These are phyloP conservation scores for Meloidogyne exigua DNA, from an alignment of 1,140 invertebrate species.

Conservation along the genomic window DNA sequence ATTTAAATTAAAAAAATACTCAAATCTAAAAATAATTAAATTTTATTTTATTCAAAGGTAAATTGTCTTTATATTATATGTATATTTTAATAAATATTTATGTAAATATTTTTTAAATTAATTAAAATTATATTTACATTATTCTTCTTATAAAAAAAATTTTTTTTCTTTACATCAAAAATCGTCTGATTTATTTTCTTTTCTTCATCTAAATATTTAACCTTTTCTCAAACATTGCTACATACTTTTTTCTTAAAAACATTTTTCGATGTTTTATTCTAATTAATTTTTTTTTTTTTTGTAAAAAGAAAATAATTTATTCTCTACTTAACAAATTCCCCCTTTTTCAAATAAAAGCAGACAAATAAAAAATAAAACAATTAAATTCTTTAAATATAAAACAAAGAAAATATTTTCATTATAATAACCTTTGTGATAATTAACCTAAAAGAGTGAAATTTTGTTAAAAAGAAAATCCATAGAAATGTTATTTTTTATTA, in stretches of 20 bases:
- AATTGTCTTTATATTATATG: too few species aligned
- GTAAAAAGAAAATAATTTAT: neutral
- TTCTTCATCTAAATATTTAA: neutral
- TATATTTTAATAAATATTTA: too few species aligned
- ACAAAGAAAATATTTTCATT: neutral
- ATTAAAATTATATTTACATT: neutral
- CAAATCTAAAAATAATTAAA: too few species aligned
- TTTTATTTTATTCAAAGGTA: too few species aligned
- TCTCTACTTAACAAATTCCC: neutral
- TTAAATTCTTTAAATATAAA: neutral
- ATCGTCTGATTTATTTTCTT: constrained; percentile 3
- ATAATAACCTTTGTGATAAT: too few species aligned
- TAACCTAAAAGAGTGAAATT: too few species aligned
- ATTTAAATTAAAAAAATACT: too few species aligned
- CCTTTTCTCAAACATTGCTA: neutral
- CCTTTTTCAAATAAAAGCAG: neutral
- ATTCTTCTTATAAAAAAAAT: constrained; percentile 10
- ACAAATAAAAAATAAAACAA: neutral
- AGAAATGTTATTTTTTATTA: too few species aligned
- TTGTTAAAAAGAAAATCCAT: too few species aligned
- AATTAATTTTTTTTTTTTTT: constrained; percentile 17
- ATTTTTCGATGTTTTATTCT: constrained; percentile 1
- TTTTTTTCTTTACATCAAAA: constrained; percentile 3
- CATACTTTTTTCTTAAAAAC: neutral
- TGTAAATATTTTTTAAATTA: neutral